Percentiles rank a stretch among this genome's conserved stretches.
Conservation (phyloP, 2,797 vertebrate genomes). For the Halcyon badia region DNA sequence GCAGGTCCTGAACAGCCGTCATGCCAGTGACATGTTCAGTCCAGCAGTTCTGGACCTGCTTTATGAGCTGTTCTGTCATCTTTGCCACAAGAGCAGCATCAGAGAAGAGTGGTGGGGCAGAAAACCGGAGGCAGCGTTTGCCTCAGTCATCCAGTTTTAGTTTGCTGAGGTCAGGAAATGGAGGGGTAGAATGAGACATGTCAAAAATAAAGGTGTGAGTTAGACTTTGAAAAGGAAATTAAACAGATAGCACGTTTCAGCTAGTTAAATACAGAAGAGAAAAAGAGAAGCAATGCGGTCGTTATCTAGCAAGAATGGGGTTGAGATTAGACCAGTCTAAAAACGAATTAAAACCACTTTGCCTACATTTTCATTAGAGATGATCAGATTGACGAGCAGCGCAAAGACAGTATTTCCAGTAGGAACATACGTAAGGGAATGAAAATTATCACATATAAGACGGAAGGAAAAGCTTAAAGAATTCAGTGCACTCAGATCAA, state of each 20-base stretch:
- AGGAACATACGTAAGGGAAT: neutral
- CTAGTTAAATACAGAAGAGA: neutral
- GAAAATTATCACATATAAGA: constrained; percentile 33
- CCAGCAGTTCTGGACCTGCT: neutral
- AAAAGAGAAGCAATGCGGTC: neutral
- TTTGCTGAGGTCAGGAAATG: constrained; percentile 11
- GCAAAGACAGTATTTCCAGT: neutral
- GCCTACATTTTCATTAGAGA: neutral
- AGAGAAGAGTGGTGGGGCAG: neutral
- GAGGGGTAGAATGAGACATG: neutral
- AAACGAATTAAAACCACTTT: neutral
- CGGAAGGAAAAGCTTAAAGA: constrained; percentile 43
- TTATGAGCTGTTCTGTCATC: neutral
- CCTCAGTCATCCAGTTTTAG: neutral
- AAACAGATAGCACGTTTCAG: constrained; percentile 38
- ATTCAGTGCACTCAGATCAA: constrained; percentile 32
- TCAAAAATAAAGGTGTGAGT: constrained; percentile 2
- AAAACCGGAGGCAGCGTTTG: neutral
- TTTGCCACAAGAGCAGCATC: neutral
- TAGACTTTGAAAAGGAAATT: constrained; percentile 37
- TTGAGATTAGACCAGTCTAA: neutral
- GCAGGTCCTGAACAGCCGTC: neutral
- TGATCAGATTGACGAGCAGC: neutral
- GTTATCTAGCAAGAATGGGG: neutral
- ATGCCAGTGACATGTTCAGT: neutral